Base-by-base conservation (phyloP, 2,113 vertebrate species). In the Cisticola juncidis region DNA sequence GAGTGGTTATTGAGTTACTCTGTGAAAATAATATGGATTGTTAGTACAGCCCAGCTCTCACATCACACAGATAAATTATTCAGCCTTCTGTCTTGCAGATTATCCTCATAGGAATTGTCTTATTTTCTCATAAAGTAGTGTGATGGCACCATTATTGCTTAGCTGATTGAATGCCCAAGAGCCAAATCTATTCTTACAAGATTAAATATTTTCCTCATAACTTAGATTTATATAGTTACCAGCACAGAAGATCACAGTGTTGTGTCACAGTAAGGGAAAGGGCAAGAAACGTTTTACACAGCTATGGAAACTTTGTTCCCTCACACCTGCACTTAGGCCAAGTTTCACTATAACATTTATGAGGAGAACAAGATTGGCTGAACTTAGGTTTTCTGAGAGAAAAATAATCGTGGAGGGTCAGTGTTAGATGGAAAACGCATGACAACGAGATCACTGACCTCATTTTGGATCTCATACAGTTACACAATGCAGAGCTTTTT, bases 71-170 rank as follows among this genome's bases (percentile, higher is more conserved):
- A 95, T 74, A 78, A 92, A 85, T 64, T 80, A 28, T 72, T 87
- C 88, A 81, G 56, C 68, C 79, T 95, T 96, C 77, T 87, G n/a
- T 93, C 56, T 91, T 92, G 66, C 38, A 91, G 48, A 86, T 94
- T 95, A 85, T 83, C 38, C 90, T 95, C 71, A 36, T 50, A 86
- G 91, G 92, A 93, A 51, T 64, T 85, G 73, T 95, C 36, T 88
- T 89, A 83, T 57, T 95, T 88, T 87, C 94, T 92, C 88, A 83
- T 96, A 89, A 96, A 95, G 60, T 56, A 92, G 85, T 87, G 77
- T 86, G 94, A 94, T 89, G 50, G 94, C 56, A 88, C 85, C 86
- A 89, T 93, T 96, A 89, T 83, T 90, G 50, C 77, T 78, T 77
- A 69, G 35, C 56, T 94, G 85, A 91, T 95, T 79, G 84, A 92